Evolutionary conservation across 2,797 vertebrate species (phyloP).

Genomic region (Austrolebias charrua): DNA sequence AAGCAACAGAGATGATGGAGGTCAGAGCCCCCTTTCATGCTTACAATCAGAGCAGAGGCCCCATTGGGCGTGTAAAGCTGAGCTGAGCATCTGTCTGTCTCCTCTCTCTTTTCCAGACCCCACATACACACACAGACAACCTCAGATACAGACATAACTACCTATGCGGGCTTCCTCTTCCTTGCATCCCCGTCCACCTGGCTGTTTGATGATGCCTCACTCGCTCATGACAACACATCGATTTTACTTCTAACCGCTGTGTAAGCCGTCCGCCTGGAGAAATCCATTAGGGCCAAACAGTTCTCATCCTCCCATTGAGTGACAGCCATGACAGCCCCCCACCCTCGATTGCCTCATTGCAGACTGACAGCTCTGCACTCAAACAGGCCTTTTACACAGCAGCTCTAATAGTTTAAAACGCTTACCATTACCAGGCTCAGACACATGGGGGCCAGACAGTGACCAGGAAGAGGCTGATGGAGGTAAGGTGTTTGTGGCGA

Average conservation of each 20-base stretch:
- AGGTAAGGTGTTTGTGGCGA: conserved; percentile 48
- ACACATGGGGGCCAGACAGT: conserved; percentile 68
- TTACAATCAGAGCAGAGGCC: conserved; percentile 76
- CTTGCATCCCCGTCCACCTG: conserved; percentile 84
- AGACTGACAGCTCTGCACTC: conserved; percentile 91
- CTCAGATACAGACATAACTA: conserved; percentile 80
- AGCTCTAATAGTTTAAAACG: conserved; percentile 97
- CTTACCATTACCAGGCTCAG: conserved; percentile 95
- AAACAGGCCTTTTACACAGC: conserved; percentile 92
- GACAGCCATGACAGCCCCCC: conserved; percentile 93
- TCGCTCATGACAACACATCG: conserved; percentile 98
- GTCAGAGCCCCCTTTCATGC: conserved; percentile 79
- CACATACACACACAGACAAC: conserved; percentile 29
- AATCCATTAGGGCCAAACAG: conserved; percentile 98
- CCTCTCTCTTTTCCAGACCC: conserved; percentile 72
- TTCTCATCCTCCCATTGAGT: conserved; percentile 95
- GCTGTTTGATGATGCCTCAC: conserved; percentile 87
- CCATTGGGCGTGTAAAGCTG: conserved; percentile 77
- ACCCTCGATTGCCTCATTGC: conserved; percentile 85
- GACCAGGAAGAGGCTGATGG: conserved; percentile 30
- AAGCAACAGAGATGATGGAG: conserved; percentile 78
- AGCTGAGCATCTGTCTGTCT: conserved; percentile 80
- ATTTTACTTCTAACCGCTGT: conserved; percentile 93
- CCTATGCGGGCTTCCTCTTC: conserved; percentile 63
- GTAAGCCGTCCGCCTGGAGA: conserved; percentile 94